Base-by-base conservation (phyloP, 2,797 vertebrate genomes). In the Gymnothorax javanicus region DNA sequence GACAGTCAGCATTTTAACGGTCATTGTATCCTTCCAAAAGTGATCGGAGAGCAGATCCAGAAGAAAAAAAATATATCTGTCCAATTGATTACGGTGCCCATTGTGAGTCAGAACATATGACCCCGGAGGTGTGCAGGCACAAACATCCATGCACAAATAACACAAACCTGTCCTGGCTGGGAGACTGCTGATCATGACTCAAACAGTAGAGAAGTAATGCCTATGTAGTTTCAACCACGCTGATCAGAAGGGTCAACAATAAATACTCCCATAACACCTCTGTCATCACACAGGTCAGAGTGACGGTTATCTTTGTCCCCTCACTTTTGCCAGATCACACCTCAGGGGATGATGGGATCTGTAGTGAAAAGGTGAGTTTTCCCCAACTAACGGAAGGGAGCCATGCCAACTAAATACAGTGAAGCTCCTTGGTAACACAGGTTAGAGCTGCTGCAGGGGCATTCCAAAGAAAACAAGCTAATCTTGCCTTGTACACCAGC, bases 401-500 rank as follows among this genome's bases (percentile, higher is more conserved):
- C 1, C 17, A 9, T 8, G 33, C 60, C 79, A 67, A 82, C 60
- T 8, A 82, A 50, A 56, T 13, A 73, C 52, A 71, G 71, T 27
- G 12, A 25, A 33, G 73, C 81, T 64, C 84, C 87, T 81, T 82
- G 84, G 87, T 85, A 89, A 73, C 33, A 79, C 56, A 89, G 59
- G 81, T 73, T 59, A 85, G 56, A 73, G 79, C 71, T 12, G 82
- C 86, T 50, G 86, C 27, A 79, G n/a, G 50, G 60, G 85, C 59
- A 7, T 81, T 75, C 82, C 83, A 75, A 88, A 87, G 33, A 43
- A 88, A 88, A 84, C 67, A 67, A 4, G 25, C 86, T 90, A 87
- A 89, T 89, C 88, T 87, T 33, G 67, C 71, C 15, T 25, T 54
- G 33, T 23, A 82, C 75, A 86, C 85, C 88, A 85, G 87, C 81